Evolutionary conservation across 1,140 invertebrate species (phyloP).

Genomic region (Glossosoma conforme): DNA sequence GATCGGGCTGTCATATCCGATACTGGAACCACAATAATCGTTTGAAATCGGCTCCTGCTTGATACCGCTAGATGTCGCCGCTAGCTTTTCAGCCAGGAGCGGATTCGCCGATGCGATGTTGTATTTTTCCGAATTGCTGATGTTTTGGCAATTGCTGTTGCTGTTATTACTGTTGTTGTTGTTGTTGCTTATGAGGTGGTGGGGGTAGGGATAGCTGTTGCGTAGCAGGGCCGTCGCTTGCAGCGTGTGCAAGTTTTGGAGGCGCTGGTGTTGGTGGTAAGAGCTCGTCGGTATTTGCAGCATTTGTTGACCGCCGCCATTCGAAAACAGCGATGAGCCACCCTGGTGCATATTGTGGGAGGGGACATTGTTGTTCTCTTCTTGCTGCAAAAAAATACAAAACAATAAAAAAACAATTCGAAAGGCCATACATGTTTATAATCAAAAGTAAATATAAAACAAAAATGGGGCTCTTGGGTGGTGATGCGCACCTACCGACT

Average conservation of each 20-base stretch:
- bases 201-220: constrained; percentile 24
- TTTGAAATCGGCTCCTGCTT: constrained; percentile 49
- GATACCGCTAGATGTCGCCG: constrained; percentile 52
- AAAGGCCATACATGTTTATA: too few relatives aligned
- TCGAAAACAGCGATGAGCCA: constrained; percentile 12
- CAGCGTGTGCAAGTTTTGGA: constrained; percentile 44
- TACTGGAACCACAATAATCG: constrained; percentile 46
- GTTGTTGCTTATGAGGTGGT: too few relatives aligned
- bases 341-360: constrained; percentile 35
- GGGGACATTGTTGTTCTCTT: constrained; percentile 50
- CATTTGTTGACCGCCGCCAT: constrained; percentile 16
- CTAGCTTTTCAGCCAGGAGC: constrained; percentile 62
- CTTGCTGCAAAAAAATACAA: constrained; percentile 40
- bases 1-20: constrained; percentile 47
- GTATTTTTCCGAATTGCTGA: constrained; percentile 60
- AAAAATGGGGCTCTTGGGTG: not conserved
- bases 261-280: constrained; percentile 38
- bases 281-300: constrained; percentile 42
- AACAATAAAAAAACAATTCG: not conserved
- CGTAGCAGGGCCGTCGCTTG: constrained; percentile 35
- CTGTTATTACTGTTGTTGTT: constrained; percentile 13
- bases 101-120: constrained; percentile 79
- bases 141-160: constrained; percentile 36
- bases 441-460: too few relatives aligned
- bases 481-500: too few relatives aligned